These are phyloP conservation scores for Pantherophis vulpinus DNA, from an alignment of 2,797 vertebrate species.

Conservation along the genomic window DNA sequence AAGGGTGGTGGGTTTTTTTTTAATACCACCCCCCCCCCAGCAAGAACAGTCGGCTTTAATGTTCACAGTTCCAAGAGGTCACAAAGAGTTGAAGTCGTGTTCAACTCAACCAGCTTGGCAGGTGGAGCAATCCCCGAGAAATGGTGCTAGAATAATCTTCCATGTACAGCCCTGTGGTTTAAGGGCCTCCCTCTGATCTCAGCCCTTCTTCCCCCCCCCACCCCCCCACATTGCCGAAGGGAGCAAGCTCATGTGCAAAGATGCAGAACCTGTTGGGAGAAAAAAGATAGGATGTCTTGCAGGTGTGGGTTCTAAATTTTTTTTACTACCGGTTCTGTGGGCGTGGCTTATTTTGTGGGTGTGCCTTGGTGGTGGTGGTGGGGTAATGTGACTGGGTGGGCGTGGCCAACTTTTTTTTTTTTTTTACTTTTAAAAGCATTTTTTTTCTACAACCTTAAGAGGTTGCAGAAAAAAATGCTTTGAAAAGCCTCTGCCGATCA, in stretches of 20 bases:
- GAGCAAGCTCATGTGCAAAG: background rate
- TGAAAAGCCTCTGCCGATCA: too few species aligned
- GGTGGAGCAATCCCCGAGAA: constrained; percentile 1
- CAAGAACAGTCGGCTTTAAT: constrained; percentile 16
- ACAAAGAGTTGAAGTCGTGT: constrained; percentile 35
- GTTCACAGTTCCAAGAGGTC: constrained; percentile 34
- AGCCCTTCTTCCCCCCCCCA: background rate
- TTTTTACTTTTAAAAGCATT: too few species aligned
- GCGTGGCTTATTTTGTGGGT: too few species aligned
- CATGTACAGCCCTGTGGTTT: constrained; percentile 10
- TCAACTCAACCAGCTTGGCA: constrained; percentile 24
- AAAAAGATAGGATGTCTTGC: too few species aligned
- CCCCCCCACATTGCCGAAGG: background rate
- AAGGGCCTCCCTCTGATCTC: constrained; percentile 30
- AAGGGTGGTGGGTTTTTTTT: background rate
- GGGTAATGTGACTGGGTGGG: too few species aligned
- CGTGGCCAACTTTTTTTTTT: too few species aligned
- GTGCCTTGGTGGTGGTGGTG: too few species aligned
- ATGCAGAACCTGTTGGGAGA: background rate
- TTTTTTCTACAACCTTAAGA: too few species aligned
- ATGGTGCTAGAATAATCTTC: constrained; percentile 1
- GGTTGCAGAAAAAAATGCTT: too few species aligned
- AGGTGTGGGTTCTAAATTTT: too few species aligned
- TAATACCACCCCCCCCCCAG: background rate
- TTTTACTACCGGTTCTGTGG: too few species aligned